Evolutionary conservation across 2,888 invertebrate species (phyloP).

Genomic region (Drosophila limbata): DNA sequence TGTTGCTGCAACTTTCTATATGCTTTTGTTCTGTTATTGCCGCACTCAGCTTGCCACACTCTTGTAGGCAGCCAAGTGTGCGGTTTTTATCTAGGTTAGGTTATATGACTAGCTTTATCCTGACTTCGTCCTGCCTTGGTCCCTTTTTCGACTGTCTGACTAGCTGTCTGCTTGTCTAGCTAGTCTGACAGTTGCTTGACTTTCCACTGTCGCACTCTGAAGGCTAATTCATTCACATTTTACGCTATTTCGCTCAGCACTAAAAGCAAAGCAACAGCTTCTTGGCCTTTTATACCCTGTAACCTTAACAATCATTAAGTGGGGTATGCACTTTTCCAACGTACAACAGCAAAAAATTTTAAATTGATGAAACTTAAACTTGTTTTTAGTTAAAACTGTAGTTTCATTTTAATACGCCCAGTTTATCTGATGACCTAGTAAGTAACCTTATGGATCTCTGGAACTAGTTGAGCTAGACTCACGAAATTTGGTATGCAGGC

Average conservation of each 20-base stretch:
- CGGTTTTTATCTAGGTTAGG: constrained; percentile 73
- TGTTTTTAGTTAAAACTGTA: not conserved
- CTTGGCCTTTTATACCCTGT: constrained; percentile 35
- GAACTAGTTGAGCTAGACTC: not conserved
- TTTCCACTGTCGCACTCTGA: constrained; percentile 53
- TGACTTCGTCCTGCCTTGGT: constrained; percentile 17
- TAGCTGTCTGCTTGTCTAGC: constrained; percentile 22
- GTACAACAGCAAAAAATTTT: too few species aligned
- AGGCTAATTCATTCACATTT: constrained; percentile 72
- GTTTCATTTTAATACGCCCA: not conserved
- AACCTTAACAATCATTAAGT: not conserved
- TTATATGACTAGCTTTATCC: constrained; percentile 41
- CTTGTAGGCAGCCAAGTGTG: constrained; percentile 69
- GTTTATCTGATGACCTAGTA: too few species aligned
- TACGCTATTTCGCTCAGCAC: constrained; percentile 46
- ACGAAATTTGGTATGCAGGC: not conserved
- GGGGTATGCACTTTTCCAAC: not conserved
- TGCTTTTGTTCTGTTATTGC: constrained; percentile 63
- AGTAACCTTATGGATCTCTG: not conserved
- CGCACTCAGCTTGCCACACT: constrained; percentile 31
- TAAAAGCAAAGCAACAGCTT: constrained; percentile 31
- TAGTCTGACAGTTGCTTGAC: constrained; percentile 55
- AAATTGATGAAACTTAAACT: not conserved
- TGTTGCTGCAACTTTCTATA: constrained; percentile 62
- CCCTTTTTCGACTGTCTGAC: constrained; percentile 4